Base-by-base conservation (phyloP, 2,888 invertebrate species). In the Thymelicus lineola region DNA sequence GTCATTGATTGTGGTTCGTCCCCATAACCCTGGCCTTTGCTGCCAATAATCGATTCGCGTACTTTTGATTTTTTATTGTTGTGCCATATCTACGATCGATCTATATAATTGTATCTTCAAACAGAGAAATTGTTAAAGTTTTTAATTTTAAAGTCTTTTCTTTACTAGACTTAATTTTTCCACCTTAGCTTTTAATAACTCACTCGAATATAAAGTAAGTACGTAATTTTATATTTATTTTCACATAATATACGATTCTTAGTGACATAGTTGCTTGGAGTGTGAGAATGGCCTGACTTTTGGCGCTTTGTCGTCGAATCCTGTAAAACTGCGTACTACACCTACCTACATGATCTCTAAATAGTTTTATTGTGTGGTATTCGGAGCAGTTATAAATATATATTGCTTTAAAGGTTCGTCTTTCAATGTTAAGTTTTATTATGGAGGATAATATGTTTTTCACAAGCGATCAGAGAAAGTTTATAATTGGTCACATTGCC, bases 291-390 rank as follows among this genome's bases (percentile, higher is more conserved):
- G 42, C 42, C 15, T 4, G 17, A 15, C 6, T 58, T 58, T 58
- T 38, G 38, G 58, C 58, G 58, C 58, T 0, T 35, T 14, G 1
- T n/a, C 58, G n/a, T 14, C 38, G 17, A 50, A 58, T 35, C 4
- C 36, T 20, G 45, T 60, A 14, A 15, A 45, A 12, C 20, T 20
- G 36, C 45, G 48, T 45, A 42, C 14, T 57, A 57, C 76, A 75
- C 75, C 77, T 73, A 75, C 75, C 77, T 73, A 76, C 77, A 62
- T 66, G 63, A 20, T 64, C 71, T 71, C 67, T 58, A 66, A 77
- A 78, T 76, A 76, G 79, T 73, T 75, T 71, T 66, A 48, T n/a
- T 62, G n/a, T 46, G 48, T 55, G 69, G 70, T 75, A 77, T 75
- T 73, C 74, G 68, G 74, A 71, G 58, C 72, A 59, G 60, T 59